Evolutionary conservation across 2,797 vertebrate genomes (phyloP).

Genomic region (Sebastes elongatus): DNA sequence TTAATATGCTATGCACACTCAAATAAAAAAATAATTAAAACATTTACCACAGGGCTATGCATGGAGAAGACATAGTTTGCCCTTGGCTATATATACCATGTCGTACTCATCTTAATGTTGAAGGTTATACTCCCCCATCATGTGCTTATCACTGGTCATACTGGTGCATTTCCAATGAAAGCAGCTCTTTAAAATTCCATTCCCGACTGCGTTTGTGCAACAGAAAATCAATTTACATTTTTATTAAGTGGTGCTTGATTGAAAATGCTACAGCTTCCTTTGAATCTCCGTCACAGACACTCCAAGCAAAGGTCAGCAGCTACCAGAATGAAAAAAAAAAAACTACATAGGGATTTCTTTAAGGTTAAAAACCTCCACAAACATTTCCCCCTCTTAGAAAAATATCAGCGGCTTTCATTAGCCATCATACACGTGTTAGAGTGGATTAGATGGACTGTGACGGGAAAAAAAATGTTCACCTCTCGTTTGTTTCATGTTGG

Average conservation of each 20-base stretch:
- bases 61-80: not conserved
- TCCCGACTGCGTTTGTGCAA: constrained; percentile 18
- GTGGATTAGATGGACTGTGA: constrained; percentile 38
- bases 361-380: constrained; percentile 38
- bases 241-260: constrained; percentile 63
- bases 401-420: constrained; percentile 51
- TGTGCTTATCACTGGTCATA: constrained; percentile 33
- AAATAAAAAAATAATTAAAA: not conserved
- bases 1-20: not conserved
- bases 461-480: not conserved
- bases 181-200: constrained; percentile 40
- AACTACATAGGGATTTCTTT: constrained; percentile 13
- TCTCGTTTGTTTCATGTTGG: constrained; percentile 47
- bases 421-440: constrained; percentile 30
- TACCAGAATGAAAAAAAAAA: not conserved
- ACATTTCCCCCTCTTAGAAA: constrained; percentile 27
- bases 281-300: constrained; percentile 45
- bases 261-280: constrained; percentile 45
- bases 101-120: not conserved
- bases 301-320: constrained; percentile 50
- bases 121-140: not conserved
- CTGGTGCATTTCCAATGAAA: constrained; percentile 22
- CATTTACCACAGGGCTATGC: not conserved
- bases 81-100: not conserved
- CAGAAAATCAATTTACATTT: constrained; percentile 60